Conservation (phyloP, 2,797 vertebrate species). For the Euthynnus affinis region DNA sequence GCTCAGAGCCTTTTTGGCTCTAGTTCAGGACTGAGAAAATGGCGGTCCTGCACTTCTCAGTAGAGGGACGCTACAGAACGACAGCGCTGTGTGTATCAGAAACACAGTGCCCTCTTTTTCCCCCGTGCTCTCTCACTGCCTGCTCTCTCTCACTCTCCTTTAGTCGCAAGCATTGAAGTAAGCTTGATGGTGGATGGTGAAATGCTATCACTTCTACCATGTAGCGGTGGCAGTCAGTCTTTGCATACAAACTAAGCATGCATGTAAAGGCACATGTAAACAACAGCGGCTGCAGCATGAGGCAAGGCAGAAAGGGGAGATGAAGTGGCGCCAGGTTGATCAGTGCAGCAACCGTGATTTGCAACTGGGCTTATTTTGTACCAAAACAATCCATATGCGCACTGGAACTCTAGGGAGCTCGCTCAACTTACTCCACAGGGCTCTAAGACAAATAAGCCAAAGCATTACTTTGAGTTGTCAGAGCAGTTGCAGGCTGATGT, state of each 20-base stretch:
- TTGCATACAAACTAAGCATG: constrained; percentile 53
- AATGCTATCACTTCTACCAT: constrained; percentile 50
- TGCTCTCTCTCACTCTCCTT: constrained; percentile 43
- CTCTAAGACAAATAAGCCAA: constrained; percentile 15
- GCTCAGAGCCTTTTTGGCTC: constrained; percentile 89
- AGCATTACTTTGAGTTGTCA: constrained; percentile 32
- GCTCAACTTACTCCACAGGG: not conserved
- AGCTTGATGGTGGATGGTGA: constrained; percentile 40
- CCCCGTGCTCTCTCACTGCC: constrained; percentile 48
- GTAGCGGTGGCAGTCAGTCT: constrained; percentile 40
- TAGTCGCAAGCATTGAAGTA: constrained; percentile 46
- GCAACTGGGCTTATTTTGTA: constrained; percentile 17
- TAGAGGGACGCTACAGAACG: constrained; percentile 84
- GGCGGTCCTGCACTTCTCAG: constrained; percentile 90
- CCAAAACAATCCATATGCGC: not conserved
- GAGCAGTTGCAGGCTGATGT: constrained; percentile 31
- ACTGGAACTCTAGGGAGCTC: constrained; percentile 2
- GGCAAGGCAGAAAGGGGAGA: constrained; percentile 40
- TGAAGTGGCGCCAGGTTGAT: constrained; percentile 30
- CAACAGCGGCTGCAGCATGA: constrained; percentile 59
- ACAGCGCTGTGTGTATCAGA: constrained; percentile 74
- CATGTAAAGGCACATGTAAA: constrained; percentile 67
- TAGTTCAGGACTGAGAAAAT: constrained; percentile 93
- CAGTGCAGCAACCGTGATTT: constrained; percentile 29
- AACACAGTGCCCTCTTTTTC: constrained; percentile 69